A percentile compares a stretch with the other conserved stretches of the same genome.
phyloP scores from a whole-genome alignment of 2,113 vertebrate species.

The Platycercus adscitus region DNA sequence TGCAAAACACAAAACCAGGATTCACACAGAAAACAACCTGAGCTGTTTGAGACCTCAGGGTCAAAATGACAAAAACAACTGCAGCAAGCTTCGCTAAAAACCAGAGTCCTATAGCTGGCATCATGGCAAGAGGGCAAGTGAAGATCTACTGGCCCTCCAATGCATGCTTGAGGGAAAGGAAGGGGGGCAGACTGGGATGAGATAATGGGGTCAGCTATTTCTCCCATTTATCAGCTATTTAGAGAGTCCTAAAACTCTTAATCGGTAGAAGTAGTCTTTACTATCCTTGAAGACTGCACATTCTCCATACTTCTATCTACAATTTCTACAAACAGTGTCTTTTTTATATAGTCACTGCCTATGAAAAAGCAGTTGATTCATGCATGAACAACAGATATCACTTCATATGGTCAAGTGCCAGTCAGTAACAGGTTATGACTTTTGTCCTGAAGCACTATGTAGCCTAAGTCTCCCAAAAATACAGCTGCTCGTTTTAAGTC shows the following conservation, averaged over 20 bases:
- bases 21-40: neutral
- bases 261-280: neutral
- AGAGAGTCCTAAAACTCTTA: neutral
- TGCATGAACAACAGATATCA: neutral
- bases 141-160: neutral
- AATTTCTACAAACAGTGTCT: neutral
- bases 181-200: neutral
- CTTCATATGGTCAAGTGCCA: neutral
- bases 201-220: neutral
- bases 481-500: neutral
- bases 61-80: neutral
- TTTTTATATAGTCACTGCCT: neutral
- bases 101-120: neutral
- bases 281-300: neutral
- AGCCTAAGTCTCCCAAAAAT: neutral
- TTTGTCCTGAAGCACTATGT: neutral
- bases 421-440: neutral
- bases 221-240: neutral
- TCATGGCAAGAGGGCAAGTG: neutral
- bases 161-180: neutral
- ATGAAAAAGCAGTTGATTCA: neutral
- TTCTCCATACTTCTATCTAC: neutral
- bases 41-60: neutral
- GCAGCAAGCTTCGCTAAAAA: neutral
- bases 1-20: neutral